Conservation (phyloP, 2,888 invertebrate species). For the Trypoxylon attenuatum region DNA sequence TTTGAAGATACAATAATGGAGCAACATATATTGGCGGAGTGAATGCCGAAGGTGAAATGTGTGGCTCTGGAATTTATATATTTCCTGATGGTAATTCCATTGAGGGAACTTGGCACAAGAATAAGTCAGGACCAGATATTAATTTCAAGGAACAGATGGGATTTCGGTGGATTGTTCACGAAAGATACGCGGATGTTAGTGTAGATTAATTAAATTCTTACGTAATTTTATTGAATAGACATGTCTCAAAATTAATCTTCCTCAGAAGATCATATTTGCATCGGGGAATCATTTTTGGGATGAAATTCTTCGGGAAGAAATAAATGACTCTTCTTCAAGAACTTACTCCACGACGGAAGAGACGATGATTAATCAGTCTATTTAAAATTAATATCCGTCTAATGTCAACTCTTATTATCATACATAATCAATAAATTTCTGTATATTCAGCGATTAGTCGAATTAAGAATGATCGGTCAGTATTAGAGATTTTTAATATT, state of each 20-base stretch:
- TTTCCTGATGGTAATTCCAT: constrained; percentile 77
- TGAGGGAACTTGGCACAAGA: constrained; percentile 75
- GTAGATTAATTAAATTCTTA: not conserved
- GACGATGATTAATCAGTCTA: too few species aligned
- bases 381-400: too few species aligned
- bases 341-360: too few species aligned
- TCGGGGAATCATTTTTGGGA: constrained; percentile 58
- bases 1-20: constrained; percentile 73
- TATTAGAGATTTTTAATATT: too few species aligned
- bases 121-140: constrained; percentile 75
- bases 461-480: too few species aligned
- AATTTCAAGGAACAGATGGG: constrained; percentile 76
- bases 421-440: too few species aligned
- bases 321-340: too few species aligned
- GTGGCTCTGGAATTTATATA: constrained; percentile 75
- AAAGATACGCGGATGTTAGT: constrained; percentile 60
- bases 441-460: too few species aligned
- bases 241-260: not conserved
- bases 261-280: constrained; percentile 43
- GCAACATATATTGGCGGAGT: constrained; percentile 76
- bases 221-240: not conserved
- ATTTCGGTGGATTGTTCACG: constrained; percentile 76
- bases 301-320: constrained; percentile 19
- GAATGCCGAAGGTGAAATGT: constrained; percentile 75
- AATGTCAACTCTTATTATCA: too few species aligned